phyloP scores from a whole-genome alignment of 2,113 vertebrate species.

The Oncorhynchus nerka region DNA sequence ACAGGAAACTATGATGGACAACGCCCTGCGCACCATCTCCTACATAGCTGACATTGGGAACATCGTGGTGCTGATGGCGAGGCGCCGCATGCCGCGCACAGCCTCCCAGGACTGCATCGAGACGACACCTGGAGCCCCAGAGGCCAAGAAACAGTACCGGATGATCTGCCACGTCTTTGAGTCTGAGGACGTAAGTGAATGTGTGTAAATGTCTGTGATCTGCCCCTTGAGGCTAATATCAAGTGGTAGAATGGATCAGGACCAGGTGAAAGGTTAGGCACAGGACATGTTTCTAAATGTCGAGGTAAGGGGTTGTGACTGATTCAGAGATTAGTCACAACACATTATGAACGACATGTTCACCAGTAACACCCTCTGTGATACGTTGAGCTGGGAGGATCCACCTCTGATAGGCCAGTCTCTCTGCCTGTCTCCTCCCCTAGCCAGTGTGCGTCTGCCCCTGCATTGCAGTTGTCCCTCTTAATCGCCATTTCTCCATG shows the following conservation, averaged over 20 bases:
- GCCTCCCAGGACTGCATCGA: slow-evolving; percentile 97
- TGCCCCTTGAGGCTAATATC: background rate
- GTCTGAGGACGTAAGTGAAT: slow-evolving; percentile 92
- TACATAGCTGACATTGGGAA: slow-evolving; percentile 97
- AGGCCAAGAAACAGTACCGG: slow-evolving; percentile 97
- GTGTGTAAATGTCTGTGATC: background rate
- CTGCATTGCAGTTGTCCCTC: slow-evolving; percentile 38
- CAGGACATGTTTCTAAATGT: background rate
- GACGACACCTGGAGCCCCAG: slow-evolving; percentile 87
- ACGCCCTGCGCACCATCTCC: slow-evolving; percentile 94
- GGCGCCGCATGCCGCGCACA: slow-evolving; percentile 90
- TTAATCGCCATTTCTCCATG: background rate
- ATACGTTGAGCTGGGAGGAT: background rate
- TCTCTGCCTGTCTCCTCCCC: background rate
- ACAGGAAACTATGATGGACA: slow-evolving; percentile 99
- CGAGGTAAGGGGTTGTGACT: background rate
- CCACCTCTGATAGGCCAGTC: background rate
- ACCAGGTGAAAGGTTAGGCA: background rate
- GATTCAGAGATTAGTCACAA: background rate
- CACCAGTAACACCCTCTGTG: background rate
- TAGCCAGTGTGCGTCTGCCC: background rate
- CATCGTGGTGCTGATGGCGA: slow-evolving; percentile 96
- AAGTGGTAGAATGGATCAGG: background rate
- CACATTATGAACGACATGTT: background rate
- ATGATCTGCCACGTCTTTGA: slow-evolving; percentile 99